Evolutionary conservation across 2,113 vertebrate species (phyloP), one percentile per base, ranked within the genome.

Genomic region (Daubentonia madagascariensis): DNA sequence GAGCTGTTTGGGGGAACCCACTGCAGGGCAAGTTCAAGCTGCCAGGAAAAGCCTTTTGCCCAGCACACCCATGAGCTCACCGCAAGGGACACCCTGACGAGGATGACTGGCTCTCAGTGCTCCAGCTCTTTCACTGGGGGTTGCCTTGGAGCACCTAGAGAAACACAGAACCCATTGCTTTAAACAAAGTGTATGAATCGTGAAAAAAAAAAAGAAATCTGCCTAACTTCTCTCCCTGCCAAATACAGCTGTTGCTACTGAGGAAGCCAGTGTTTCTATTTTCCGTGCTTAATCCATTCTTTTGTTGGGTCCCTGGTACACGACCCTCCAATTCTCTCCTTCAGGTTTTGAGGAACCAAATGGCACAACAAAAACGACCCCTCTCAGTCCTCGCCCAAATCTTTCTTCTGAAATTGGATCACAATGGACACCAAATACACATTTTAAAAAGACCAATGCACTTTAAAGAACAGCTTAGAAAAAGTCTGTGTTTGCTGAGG

Each of bases 71-170:
- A 32, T 12, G n/a, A 61, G 13, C 75, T 63, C 50, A 30, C 20
- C 35, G 57, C 30, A 3, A 1, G 57, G 92, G 35, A 72, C 25
- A 28, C 52, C 28, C 40, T 3, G 22, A 6, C 3, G 32, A 22
- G 32, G 6, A 25, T 1, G 48, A 3, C 25, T 0, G 6, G 40
- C 30, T 23, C 63, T 65, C 6, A 1, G 7, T 1, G 1, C 1
- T 67, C 63, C 25, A n/a, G 8, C 40, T 28, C 20, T 89, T 37
- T 75, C 65, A 9, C 17, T 22, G 72, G 0, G 0, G 7, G n/a
- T n/a, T 70, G 48, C 73, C 61, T 83, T 65, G 11, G 54, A 81
- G 87, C 48, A 52, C 17, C 12, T 35, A 50, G 85, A 45, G 85
- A 59, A 70, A 75, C 79, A 67, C 17, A 54, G 68, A 85, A 35